Evolutionary conservation across 2,113 vertebrate genomes (phyloP).

Genomic region (Beaufortia kweichowensis): DNA sequence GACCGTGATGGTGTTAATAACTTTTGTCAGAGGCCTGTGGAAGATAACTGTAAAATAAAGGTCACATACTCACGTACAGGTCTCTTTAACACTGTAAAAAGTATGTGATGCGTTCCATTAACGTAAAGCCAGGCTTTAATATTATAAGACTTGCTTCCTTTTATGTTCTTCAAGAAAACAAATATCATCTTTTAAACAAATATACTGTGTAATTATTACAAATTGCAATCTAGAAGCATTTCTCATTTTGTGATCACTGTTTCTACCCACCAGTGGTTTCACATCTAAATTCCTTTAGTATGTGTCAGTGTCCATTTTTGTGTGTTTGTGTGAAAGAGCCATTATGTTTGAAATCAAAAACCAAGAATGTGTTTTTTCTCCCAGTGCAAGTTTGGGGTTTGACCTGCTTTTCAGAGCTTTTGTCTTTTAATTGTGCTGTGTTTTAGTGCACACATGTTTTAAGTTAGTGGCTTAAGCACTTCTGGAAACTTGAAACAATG

Average conservation of each 20-base stretch:
- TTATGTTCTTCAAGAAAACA: no score
- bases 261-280: slow-evolving; percentile 1
- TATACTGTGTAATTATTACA: no score
- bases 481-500: neutral
- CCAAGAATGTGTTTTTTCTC: neutral
- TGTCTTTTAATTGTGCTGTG: slow-evolving; percentile 5
- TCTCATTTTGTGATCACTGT: neutral
- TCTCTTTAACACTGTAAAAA: neutral
- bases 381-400: neutral
- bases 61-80: neutral
- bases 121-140: no score
- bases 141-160: no score
- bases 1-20: slow-evolving; percentile 8
- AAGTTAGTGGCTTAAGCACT: slow-evolving; percentile 4
- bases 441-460: slow-evolving; percentile 16
- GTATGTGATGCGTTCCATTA: no score
- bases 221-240: no score
- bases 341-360: slow-evolving; percentile 1
- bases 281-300: neutral
- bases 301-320: neutral
- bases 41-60: slow-evolving; percentile 6
- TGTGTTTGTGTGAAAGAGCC: slow-evolving; percentile 7
- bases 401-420: neutral
- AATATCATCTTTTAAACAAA: no score
- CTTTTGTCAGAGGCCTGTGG: slow-evolving; percentile 8